Percentiles rank a stretch among this genome's conserved stretches.
Conservation (phyloP, 2,888 invertebrate genomes). For the Perdita meconis region DNA sequence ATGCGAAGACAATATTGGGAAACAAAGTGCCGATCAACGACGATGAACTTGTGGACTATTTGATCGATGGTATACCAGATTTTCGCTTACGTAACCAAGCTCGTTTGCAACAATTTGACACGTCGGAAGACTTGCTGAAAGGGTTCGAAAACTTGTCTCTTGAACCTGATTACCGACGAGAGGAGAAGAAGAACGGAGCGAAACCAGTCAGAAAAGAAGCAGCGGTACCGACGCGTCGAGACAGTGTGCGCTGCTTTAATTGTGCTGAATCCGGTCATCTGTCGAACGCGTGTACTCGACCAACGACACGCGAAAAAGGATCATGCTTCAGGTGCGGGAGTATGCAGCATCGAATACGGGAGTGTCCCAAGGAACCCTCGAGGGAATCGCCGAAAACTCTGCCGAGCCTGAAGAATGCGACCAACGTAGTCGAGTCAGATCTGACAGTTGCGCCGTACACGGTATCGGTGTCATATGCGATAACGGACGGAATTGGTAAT, state of each 20-base stretch:
- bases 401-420: neutral
- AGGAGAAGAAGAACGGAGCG: slow-evolving; percentile 7
- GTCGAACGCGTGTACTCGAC: neutral
- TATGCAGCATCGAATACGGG: neutral
- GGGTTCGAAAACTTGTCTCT: neutral
- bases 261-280: slow-evolving; percentile 12
- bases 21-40: slow-evolving; percentile 5
- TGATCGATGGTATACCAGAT: slow-evolving; percentile 1
- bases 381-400: neutral
- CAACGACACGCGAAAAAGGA: neutral
- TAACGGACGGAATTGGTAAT: neutral
- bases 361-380: slow-evolving; percentile 5
- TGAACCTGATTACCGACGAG: neutral
- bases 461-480: neutral
- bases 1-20: too few species aligned
- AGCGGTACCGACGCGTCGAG: neutral
- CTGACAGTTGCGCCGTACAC: too few species aligned
- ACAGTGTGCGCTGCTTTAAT: neutral
- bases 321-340: neutral
- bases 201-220: neutral
- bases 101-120: neutral
- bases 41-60: neutral
- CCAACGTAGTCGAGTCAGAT: neutral
- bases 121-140: neutral
- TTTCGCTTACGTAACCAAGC: neutral